Conservation (phyloP, 2,888 invertebrate genomes). For the Schizotus pectinicornis region DNA sequence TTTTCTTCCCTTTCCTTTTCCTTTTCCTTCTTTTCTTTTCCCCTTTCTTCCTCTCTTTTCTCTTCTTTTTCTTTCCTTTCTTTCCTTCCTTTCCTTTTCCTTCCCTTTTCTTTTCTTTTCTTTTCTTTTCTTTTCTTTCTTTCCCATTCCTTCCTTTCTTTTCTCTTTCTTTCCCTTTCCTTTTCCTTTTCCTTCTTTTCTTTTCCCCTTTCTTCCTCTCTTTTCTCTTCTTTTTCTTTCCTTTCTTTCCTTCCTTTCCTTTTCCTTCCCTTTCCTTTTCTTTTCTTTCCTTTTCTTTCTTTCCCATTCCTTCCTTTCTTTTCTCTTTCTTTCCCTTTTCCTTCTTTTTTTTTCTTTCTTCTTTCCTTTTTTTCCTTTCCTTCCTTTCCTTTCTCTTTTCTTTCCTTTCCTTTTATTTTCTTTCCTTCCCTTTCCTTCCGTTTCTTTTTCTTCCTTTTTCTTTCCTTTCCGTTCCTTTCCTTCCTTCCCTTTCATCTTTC, state of each 20-base stretch:
- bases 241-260: background rate
- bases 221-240: background rate
- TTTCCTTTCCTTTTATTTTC: background rate
- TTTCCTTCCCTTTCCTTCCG: background rate
- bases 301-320: background rate
- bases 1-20: background rate
- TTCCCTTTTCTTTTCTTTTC: background rate
- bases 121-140: background rate
- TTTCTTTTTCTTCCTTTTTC: background rate
- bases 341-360: background rate
- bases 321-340: background rate
- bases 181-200: background rate
- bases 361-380: background rate
- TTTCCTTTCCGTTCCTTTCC: background rate
- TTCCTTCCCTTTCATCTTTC: background rate
- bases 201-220: background rate
- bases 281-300: background rate
- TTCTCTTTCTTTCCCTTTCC: background rate
- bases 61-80: background rate
- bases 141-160: background rate
- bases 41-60: background rate
- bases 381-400: background rate
- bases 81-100: background rate
- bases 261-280: background rate
- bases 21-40: background rate